Conservation (phyloP, 2,113 vertebrate species). For the Gymnocephalus cernua region DNA sequence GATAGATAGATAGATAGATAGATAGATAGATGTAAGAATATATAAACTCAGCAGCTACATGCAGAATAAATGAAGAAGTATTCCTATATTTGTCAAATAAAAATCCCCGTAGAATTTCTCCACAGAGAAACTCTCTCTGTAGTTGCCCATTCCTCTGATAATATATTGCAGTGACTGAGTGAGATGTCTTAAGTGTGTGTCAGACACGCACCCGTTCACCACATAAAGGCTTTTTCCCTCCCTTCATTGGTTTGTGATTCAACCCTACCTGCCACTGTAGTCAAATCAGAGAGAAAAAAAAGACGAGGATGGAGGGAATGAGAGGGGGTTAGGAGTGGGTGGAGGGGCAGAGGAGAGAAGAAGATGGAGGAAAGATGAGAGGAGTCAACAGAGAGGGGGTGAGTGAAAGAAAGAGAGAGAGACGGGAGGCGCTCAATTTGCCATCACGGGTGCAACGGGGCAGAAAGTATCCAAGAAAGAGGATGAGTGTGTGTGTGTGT, state of each 20-base stretch:
- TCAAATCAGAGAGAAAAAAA: constrained; percentile 57
- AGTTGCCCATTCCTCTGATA: constrained; percentile 37
- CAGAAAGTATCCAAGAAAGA: constrained; percentile 84
- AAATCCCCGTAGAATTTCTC: constrained; percentile 18
- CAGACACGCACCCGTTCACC: constrained; percentile 67
- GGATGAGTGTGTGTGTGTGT: constrained; percentile 50
- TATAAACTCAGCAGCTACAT: background rate
- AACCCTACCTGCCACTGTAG: constrained; percentile 67
- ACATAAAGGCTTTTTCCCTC: constrained; percentile 64
- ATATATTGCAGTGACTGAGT: constrained; percentile 41
- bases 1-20: constrained; percentile 48
- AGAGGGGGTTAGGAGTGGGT: constrained; percentile 18
- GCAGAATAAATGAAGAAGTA: background rate
- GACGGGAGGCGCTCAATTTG: constrained; percentile 81
- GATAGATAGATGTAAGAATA: constrained; percentile 24
- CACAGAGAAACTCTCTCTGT: constrained; percentile 31
- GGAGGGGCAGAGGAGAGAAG: constrained; percentile 32
- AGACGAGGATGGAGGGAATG: constrained; percentile 37
- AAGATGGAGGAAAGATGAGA: constrained; percentile 78
- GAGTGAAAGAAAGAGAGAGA: constrained; percentile 67
- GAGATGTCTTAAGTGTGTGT: constrained; percentile 60
- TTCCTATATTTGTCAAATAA: background rate
- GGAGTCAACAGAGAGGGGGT: constrained; percentile 72
- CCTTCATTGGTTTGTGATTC: constrained; percentile 68
- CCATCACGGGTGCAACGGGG: constrained; percentile 84